phyloP scores from a whole-genome alignment of 1,140 invertebrate genomes.

The Aricia agestis region DNA sequence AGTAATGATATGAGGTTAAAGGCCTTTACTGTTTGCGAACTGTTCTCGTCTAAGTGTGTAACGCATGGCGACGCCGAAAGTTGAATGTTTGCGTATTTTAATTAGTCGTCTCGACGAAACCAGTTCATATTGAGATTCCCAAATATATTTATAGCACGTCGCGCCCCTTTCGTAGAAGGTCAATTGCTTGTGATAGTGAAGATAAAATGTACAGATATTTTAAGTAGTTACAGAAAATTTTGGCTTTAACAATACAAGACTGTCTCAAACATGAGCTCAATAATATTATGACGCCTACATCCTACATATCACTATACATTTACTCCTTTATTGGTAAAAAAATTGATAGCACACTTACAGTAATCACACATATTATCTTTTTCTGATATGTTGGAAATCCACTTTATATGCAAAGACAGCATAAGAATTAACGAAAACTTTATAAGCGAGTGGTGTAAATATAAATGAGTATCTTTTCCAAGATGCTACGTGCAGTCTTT shows the following conservation, averaged over 20 bases:
- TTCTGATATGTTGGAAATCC: too few relatives aligned
- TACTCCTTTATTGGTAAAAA: too few relatives aligned
- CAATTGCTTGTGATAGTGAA: not conserved
- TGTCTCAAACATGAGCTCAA: too few relatives aligned
- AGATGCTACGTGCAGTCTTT: too few relatives aligned
- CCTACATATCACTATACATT: too few relatives aligned
- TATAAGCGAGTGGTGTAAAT: too few relatives aligned
- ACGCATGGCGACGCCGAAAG: not conserved
- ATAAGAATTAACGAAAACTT: too few relatives aligned
- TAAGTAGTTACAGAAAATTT: not conserved
- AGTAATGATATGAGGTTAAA: not conserved
- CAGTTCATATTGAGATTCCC: not conserved
- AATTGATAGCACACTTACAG: too few relatives aligned
- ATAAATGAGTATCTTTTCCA: too few relatives aligned
- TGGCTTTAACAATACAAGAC: not conserved
- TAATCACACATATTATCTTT: too few relatives aligned
- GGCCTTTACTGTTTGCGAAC: not conserved
- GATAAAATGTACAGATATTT: not conserved
- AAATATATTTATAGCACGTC: slow-evolving; percentile 1
- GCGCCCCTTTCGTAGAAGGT: not conserved
- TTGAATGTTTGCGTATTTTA: not conserved
- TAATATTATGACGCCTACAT: too few relatives aligned
- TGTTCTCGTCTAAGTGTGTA: not conserved
- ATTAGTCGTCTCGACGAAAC: not conserved
- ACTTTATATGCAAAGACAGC: too few relatives aligned